Conservation (phyloP, 2,113 vertebrate genomes). For the Tupaia chinensis region DNA sequence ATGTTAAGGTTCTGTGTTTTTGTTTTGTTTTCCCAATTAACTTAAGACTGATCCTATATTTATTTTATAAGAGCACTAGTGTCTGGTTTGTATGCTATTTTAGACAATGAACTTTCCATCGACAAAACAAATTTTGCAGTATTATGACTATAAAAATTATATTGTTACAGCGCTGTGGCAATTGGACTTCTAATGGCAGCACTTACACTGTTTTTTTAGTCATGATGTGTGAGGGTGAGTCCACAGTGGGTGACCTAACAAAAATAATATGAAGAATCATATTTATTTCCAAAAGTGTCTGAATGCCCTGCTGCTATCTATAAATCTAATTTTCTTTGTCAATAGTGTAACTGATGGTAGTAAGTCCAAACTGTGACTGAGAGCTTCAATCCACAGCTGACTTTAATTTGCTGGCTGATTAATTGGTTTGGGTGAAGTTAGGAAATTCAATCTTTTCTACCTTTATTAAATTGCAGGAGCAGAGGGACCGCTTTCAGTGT, state of each 20-base stretch:
- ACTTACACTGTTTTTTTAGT: neutral
- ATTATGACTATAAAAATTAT: slow-evolving; percentile 29
- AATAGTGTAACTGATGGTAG: slow-evolving; percentile 47
- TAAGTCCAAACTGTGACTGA: slow-evolving; percentile 2
- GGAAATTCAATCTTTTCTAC: slow-evolving; percentile 65
- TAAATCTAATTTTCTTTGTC: slow-evolving; percentile 71
- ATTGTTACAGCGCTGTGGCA: slow-evolving; percentile 18
- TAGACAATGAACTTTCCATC: neutral
- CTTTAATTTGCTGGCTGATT: slow-evolving; percentile 77
- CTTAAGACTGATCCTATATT: neutral
- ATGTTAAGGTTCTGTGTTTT: neutral
- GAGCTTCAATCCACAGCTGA: slow-evolving; percentile 54
- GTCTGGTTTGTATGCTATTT: slow-evolving; percentile 19
- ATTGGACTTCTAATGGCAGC: slow-evolving; percentile 28
- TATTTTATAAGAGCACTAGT: slow-evolving; percentile 43
- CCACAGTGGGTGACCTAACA: slow-evolving; percentile 1
- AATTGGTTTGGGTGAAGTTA: slow-evolving; percentile 71
- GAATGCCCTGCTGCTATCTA: slow-evolving; percentile 60
- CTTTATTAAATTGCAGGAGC: slow-evolving; percentile 61
- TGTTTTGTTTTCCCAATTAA: slow-evolving; percentile 72
- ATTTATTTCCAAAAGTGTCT: slow-evolving; percentile 64
- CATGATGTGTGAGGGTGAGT: slow-evolving; percentile 39
- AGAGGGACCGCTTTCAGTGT: neutral
- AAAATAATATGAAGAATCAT: slow-evolving; percentile 61
- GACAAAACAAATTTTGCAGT: neutral